A percentile compares a stretch with the other conserved stretches of the same genome.
These are phyloP conservation scores for Sinhomidia bicolor DNA, from an alignment of 2,888 invertebrate species.

Conservation along the genomic window DNA sequence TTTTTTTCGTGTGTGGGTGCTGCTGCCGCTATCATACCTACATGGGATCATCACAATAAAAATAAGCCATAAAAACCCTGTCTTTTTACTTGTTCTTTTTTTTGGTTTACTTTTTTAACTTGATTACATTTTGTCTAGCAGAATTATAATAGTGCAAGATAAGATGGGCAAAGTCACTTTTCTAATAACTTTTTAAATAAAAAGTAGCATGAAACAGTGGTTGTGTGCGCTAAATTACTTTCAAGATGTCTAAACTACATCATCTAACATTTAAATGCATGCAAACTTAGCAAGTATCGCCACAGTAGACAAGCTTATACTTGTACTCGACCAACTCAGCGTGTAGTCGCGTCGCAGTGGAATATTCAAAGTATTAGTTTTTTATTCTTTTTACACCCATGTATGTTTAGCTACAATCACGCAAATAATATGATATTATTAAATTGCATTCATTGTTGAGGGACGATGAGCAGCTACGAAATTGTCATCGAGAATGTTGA, in stretches of 20 bases:
- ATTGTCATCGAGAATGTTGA: conserved; percentile 48
- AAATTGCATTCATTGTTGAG: background rate
- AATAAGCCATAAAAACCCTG: background rate
- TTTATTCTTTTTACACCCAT: no score
- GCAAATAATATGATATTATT: background rate
- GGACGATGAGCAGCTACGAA: conserved; percentile 9
- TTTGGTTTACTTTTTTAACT: conserved; percentile 1
- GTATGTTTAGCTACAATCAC: background rate
- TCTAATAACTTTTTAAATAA: background rate
- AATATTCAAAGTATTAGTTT: background rate
- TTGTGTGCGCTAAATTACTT: no score
- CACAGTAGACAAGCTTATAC: no score
- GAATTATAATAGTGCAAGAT: background rate
- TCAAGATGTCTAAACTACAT: no score
- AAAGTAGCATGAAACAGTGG: no score
- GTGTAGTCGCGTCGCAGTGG: background rate
- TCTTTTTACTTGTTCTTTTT: no score
- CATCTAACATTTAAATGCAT: no score
- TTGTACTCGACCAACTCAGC: conserved; percentile 15
- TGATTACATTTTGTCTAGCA: background rate
- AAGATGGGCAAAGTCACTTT: no score
- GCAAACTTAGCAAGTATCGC: no score
- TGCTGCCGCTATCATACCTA: background rate
- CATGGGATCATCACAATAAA: conserved; percentile 41
- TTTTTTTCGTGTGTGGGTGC: conserved; percentile 29